Percentiles rank a stretch among this genome's conserved stretches.
These are phyloP conservation scores for Campoletis sonorensis DNA, from an alignment of 1,140 invertebrate species.

Conservation along the genomic window DNA sequence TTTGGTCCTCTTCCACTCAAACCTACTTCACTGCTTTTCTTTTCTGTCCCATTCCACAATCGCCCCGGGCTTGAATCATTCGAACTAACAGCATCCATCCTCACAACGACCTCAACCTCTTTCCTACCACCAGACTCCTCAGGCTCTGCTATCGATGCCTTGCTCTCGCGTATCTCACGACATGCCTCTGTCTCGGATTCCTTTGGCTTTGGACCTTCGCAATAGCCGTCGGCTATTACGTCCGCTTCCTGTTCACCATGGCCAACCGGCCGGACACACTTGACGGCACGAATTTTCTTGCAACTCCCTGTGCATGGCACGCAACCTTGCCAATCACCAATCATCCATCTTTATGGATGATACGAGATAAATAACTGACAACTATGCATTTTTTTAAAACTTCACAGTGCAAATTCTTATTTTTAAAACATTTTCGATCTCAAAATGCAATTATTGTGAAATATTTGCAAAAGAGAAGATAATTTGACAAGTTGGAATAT, in stretches of 20 bases:
- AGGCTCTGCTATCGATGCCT: background rate
- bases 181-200: slow-evolving; percentile 56
- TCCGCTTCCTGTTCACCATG: slow-evolving; percentile 66
- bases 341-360: slow-evolving; percentile 64
- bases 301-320: slow-evolving; percentile 52
- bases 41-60: slow-evolving; percentile 12
- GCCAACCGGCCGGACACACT: slow-evolving; percentile 66
- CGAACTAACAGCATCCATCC: background rate
- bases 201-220: slow-evolving; percentile 62
- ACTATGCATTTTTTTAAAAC: background rate
- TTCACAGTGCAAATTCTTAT: too few relatives aligned
- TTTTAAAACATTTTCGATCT: too few relatives aligned
- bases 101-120: slow-evolving; percentile 35
- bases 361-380: slow-evolving; percentile 23
- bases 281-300: slow-evolving; percentile 60
- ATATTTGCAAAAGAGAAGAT: too few relatives aligned
- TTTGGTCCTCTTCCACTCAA: slow-evolving; percentile 8
- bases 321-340: slow-evolving; percentile 69
- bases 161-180: slow-evolving; percentile 28
- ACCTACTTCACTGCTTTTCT: background rate
- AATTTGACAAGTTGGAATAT: too few relatives aligned
- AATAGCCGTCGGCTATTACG: slow-evolving; percentile 62
- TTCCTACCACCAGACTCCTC: slow-evolving; percentile 34
- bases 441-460: too few relatives aligned
- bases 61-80: slow-evolving; percentile 1